Percentiles rank a stretch among this genome's conserved stretches.
Conservation (phyloP, 2,113 vertebrate species). For the Phoxinus phoxinus region DNA sequence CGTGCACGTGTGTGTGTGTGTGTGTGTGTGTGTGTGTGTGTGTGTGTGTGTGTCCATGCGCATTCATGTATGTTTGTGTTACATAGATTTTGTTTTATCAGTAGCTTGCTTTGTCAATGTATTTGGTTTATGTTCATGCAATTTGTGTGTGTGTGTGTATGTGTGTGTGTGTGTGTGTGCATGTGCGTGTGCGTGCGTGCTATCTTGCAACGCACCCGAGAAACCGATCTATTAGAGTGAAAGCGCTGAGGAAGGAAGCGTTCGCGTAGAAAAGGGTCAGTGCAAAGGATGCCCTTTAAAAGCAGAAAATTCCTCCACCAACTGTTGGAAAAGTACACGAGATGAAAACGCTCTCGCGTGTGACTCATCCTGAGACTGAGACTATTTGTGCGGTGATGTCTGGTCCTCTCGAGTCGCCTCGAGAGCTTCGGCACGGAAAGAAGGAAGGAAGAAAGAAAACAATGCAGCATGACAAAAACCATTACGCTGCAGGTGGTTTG, state of each 20-base stretch:
- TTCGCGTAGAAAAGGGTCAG: slow-evolving; percentile 2
- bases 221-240: not conserved
- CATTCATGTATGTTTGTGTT: too few relatives aligned
- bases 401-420: slow-evolving; percentile 31
- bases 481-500: slow-evolving; percentile 18
- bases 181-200: not conserved
- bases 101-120: too few relatives aligned
- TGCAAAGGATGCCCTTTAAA: slow-evolving; percentile 29
- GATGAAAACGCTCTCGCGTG: not conserved
- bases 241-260: slow-evolving; percentile 24
- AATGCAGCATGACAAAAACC: not conserved
- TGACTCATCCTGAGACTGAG: slow-evolving; percentile 42
- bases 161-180: not conserved
- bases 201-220: not conserved
- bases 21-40: not conserved
- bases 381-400: slow-evolving; percentile 28
- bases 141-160: too few relatives aligned
- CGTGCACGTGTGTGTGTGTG: not conserved
- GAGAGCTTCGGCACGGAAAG: not conserved
- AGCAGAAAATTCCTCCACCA: slow-evolving; percentile 13
- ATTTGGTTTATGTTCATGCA: too few relatives aligned
- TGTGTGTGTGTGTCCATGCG: not conserved
- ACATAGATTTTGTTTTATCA: too few relatives aligned
- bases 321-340: slow-evolving; percentile 5
- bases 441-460: not conserved